Conservation (phyloP, 2,888 invertebrate genomes). For the Pseudoips prasinana region DNA sequence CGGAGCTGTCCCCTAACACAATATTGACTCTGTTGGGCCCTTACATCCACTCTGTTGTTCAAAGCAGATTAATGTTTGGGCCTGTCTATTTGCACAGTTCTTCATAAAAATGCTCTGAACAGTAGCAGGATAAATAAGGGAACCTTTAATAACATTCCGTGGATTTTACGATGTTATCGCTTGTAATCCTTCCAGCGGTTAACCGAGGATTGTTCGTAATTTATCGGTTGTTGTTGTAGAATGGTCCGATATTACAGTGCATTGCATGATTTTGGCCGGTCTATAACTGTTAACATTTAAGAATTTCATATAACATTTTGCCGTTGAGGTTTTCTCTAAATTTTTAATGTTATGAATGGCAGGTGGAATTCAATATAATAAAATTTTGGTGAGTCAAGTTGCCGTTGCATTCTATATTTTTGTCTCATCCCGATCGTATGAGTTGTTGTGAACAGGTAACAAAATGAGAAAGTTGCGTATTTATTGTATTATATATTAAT, state of each 20-base stretch:
- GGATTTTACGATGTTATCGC: constrained; percentile 60
- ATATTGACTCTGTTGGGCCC: constrained; percentile 69
- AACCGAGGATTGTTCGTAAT: constrained; percentile 15
- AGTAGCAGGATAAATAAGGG: constrained; percentile 64
- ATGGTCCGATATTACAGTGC: not conserved
- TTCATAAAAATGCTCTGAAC: constrained; percentile 79
- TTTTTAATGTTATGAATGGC: no score
- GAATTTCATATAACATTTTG: no score
- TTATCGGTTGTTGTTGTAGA: constrained; percentile 14
- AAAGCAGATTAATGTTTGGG: constrained; percentile 81
- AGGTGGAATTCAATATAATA: no score
- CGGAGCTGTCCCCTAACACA: constrained; percentile 72
- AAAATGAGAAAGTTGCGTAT: no score
- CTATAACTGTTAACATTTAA: no score
- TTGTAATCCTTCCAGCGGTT: constrained; percentile 40
- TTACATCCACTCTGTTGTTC: constrained; percentile 76
- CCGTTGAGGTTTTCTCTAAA: no score
- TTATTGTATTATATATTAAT: no score
- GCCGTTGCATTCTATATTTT: no score
- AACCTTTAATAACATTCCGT: constrained; percentile 59
- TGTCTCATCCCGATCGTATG: no score
- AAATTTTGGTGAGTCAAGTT: no score
- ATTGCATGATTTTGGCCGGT: no score
- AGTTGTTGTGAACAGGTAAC: no score
- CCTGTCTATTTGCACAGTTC: constrained; percentile 71